Evolutionary conservation across 2,888 invertebrate species (phyloP).

Genomic region (Sipha maydis): DNA sequence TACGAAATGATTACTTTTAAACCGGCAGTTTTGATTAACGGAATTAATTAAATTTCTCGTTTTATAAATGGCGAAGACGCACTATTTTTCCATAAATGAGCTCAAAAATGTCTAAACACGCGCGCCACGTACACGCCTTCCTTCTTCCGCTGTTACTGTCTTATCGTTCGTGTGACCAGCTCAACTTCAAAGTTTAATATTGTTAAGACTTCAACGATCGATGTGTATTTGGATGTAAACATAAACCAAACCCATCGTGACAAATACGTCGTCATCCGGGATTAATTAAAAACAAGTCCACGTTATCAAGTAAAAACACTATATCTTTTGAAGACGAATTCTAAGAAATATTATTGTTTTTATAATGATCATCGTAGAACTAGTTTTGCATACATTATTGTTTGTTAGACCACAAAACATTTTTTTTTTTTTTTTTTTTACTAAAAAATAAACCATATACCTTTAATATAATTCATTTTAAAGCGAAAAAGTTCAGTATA

Average conservation of each 20-base stretch:
- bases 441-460: too few species aligned
- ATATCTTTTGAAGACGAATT: background rate
- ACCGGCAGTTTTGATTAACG: slow-evolving; percentile 51
- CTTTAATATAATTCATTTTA: too few species aligned
- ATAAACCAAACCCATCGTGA: slow-evolving; percentile 25
- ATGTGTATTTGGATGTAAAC: slow-evolving; percentile 16
- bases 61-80: slow-evolving; percentile 3
- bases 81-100: background rate
- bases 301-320: slow-evolving; percentile 36
- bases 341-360: slow-evolving; percentile 12
- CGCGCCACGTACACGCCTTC: background rate
- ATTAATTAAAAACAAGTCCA: slow-evolving; percentile 34
- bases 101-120: background rate
- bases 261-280: background rate
- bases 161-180: background rate
- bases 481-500: too few species aligned
- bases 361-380: background rate
- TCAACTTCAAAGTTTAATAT: background rate
- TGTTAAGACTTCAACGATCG: slow-evolving; percentile 1
- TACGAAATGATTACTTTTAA: slow-evolving; percentile 49
- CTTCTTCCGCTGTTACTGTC: background rate
- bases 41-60: slow-evolving; percentile 52
- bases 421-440: too few species aligned
- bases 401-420: too few species aligned
- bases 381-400: too few species aligned